Evolutionary conservation across 2,888 invertebrate species (phyloP).

Genomic region (Synergus umbraculus): DNA sequence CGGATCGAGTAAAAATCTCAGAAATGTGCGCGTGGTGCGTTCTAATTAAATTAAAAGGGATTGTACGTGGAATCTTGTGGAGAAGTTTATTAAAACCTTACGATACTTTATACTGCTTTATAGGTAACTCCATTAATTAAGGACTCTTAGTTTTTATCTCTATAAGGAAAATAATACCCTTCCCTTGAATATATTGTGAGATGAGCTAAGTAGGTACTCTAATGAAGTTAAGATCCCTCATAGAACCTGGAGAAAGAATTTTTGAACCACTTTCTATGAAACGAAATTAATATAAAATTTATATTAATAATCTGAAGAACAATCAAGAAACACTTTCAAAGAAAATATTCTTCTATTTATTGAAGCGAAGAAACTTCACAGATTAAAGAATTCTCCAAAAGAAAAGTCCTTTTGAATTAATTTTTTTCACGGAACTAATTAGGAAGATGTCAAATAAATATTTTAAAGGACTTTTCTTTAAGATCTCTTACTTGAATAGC

Average conservation of each 20-base stretch:
- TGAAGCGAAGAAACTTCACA: no score
- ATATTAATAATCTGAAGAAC: not conserved
- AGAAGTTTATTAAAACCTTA: not conserved
- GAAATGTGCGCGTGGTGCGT: no score
- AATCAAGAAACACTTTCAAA: not conserved
- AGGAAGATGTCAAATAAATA: not conserved
- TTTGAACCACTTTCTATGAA: no score
- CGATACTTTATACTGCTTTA: not conserved
- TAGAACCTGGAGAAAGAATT: not conserved
- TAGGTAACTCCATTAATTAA: not conserved
- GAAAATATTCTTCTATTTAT: not conserved
- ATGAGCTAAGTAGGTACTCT: not conserved
- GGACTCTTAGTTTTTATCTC: not conserved
- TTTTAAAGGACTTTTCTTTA: not conserved
- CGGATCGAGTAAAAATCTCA: no score
- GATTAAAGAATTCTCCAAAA: not conserved
- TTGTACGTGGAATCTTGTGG: not conserved
- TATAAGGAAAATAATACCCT: not conserved
- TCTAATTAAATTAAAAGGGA: not conserved
- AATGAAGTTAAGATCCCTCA: not conserved
- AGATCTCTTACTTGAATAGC: not conserved
- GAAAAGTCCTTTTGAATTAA: not conserved
- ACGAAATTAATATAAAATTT: not conserved
- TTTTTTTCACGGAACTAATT: not conserved
- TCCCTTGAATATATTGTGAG: not conserved